Percentiles rank a stretch among this genome's conserved stretches.
phyloP scores from a whole-genome alignment of 2,113 vertebrate species.

The Notechis scutatus region DNA sequence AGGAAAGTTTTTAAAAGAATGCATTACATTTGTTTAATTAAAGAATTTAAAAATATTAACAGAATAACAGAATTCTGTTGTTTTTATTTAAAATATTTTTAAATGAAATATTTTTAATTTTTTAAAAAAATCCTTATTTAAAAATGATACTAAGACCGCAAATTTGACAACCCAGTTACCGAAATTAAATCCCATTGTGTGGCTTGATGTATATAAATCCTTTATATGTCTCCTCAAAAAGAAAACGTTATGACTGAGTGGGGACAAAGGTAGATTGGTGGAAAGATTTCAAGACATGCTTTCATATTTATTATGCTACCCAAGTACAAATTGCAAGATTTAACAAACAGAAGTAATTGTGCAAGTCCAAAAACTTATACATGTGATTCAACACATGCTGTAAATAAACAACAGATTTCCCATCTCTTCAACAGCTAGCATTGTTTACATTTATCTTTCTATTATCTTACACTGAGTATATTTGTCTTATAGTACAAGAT shows the following conservation, averaged over 20 bases:
- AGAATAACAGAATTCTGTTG: not conserved
- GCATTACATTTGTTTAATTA: not conserved
- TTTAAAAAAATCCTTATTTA: not conserved
- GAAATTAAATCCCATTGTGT: not conserved
- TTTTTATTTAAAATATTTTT: not conserved
- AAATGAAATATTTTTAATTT: not conserved
- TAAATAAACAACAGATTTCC: not conserved
- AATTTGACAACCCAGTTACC: not conserved
- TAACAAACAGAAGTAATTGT: not conserved
- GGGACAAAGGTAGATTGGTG: not conserved
- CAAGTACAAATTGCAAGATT: not conserved
- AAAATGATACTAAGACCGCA: not conserved
- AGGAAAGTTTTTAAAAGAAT: not conserved
- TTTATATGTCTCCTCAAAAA: not conserved
- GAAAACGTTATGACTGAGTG: not conserved
- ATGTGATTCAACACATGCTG: not conserved
- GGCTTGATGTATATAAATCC: not conserved
- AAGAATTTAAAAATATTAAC: not conserved
- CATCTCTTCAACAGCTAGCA: not conserved
- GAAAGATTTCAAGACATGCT: not conserved
- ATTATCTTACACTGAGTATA: not conserved
- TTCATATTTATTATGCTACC: conserved; percentile 5
- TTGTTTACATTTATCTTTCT: not conserved
- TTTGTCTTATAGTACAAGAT: not conserved
- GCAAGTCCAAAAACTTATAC: not conserved